A percentile compares a stretch with the other conserved stretches of the same genome.
Evolutionary conservation across 2,113 vertebrate species (phyloP).

Genomic region (Scomber colias): DNA sequence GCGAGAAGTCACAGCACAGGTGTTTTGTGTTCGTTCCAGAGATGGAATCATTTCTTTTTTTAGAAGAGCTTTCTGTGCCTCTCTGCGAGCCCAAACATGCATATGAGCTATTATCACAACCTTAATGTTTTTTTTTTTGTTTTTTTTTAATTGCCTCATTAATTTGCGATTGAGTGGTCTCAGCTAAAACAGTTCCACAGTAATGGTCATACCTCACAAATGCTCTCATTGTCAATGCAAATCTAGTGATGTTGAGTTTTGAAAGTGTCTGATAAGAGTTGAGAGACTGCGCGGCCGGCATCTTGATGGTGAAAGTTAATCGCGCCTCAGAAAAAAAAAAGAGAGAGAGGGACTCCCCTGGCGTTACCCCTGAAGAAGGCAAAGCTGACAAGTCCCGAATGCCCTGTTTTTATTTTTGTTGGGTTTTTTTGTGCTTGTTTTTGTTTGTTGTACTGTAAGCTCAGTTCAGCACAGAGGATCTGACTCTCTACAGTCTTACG

Average conservation of each 20-base stretch:
- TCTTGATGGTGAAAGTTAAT: conserved; percentile 32
- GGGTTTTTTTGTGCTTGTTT: too few species aligned
- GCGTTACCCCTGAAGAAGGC: conserved; percentile 62
- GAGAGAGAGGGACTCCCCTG: conserved; percentile 44
- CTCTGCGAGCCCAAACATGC: conserved; percentile 35
- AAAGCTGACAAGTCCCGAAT: conserved; percentile 61
- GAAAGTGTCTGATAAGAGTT: conserved; percentile 60
- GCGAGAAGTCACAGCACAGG: conserved; percentile 49
- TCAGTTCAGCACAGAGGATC: conserved; percentile 65
- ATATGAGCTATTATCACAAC: conserved; percentile 38
- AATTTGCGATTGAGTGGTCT: conserved; percentile 29
- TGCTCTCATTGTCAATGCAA: conserved; percentile 60
- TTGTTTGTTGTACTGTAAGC: conserved; percentile 40
- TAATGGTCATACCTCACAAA: conserved; percentile 61
- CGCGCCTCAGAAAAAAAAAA: conserved; percentile 3
- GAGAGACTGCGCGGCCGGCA: conserved; percentile 15
- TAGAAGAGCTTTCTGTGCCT: conserved; percentile 22
- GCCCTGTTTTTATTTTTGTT: conserved; percentile 15
- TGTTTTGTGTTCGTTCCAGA: conserved; percentile 37
- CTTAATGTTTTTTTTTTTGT: neutral
- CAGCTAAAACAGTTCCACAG: conserved; percentile 32
- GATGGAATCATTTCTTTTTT: conserved; percentile 34
- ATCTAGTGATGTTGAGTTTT: conserved; percentile 44
- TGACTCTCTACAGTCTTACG: conserved; percentile 53
- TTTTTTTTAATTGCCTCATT: conserved; percentile 18